These are phyloP conservation scores for Azemiops feae DNA, from an alignment of 2,113 vertebrate genomes.

Conservation along the genomic window DNA sequence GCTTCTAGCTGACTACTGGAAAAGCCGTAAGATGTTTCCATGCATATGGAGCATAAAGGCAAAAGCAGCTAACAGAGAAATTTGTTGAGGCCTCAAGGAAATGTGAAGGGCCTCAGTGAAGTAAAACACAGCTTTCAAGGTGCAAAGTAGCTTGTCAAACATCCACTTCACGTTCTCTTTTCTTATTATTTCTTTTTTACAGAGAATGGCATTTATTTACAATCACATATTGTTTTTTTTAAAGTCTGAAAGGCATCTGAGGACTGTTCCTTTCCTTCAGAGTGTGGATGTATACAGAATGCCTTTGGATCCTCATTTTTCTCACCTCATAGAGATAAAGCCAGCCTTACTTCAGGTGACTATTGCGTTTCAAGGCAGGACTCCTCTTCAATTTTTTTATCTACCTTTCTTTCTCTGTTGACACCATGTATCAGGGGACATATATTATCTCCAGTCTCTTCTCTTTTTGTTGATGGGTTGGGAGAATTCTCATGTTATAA, in stretches of 20 bases:
- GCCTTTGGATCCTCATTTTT: not conserved
- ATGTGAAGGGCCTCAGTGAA: not conserved
- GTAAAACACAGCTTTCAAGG: not conserved
- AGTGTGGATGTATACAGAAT: not conserved
- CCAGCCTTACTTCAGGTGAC: not conserved
- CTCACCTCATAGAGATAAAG: not conserved
- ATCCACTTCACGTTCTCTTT: not conserved
- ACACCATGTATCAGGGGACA: not conserved
- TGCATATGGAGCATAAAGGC: not conserved
- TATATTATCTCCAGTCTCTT: not conserved
- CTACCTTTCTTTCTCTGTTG: not conserved
- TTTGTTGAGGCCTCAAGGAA: not conserved
- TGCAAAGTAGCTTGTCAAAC: not conserved
- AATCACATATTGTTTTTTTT: conserved; percentile 16
- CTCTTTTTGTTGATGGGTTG: not conserved
- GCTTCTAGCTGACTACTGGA: not conserved
- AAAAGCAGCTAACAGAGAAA: not conserved
- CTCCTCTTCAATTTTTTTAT: not conserved
- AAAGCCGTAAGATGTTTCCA: not conserved
- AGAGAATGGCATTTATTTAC: not conserved
- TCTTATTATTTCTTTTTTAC: not conserved
- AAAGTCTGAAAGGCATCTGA: not conserved
- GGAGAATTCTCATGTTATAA: not conserved
- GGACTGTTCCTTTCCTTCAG: not conserved
- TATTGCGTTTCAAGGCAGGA: not conserved